phyloP scores from a whole-genome alignment of 2,113 vertebrate species.

The Myrmophylax atrothorax region DNA sequence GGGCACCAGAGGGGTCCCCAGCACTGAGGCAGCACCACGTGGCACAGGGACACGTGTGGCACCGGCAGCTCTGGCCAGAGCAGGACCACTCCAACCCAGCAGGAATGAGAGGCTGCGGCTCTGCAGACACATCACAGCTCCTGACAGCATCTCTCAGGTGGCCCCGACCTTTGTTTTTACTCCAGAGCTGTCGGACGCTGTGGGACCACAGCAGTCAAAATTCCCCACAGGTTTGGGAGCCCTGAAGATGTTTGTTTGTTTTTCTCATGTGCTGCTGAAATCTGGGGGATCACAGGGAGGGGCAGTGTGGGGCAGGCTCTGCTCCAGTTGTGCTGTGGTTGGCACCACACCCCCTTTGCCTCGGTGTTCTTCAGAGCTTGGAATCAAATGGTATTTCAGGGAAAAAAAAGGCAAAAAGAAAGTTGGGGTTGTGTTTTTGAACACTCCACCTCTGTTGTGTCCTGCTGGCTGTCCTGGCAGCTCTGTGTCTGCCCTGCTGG shows the following conservation, averaged over 20 bases:
- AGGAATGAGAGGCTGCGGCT: not conserved
- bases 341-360: not conserved
- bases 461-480: not conserved
- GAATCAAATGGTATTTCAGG: not conserved
- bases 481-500: not conserved
- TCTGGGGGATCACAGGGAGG: not conserved
- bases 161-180: not conserved
- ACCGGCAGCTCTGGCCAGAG: not conserved
- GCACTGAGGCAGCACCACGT: not conserved
- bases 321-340: rapidly evolving
- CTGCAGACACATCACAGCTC: not conserved
- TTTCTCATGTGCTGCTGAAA: not conserved
- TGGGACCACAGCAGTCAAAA: rapidly evolving
- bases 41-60: not conserved
- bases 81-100: rapidly evolving
- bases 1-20: not conserved
- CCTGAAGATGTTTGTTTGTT: not conserved
- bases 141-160: rapidly evolving
- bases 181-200: not conserved
- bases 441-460: rapidly evolving
- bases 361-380: rapidly evolving
- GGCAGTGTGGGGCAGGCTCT: not conserved
- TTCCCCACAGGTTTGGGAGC: not conserved
- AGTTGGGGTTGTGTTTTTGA: not conserved
- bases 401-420: not conserved